Evolutionary conservation across 2,888 invertebrate species (phyloP), one percentile per base, ranked within the genome.

Genomic region (Trissolcus japonicus): DNA sequence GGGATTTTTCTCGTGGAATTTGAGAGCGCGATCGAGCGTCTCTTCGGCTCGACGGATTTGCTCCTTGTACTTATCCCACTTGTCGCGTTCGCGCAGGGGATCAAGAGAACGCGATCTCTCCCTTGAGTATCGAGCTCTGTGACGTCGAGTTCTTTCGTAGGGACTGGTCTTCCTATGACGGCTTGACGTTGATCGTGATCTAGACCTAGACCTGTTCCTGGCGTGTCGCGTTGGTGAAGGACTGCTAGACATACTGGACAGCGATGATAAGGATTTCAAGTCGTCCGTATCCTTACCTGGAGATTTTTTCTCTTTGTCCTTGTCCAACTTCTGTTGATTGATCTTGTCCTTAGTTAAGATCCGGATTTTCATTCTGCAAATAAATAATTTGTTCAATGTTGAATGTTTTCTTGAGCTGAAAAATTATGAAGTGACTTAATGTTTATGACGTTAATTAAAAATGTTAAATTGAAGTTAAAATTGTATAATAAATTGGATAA

Each of bases 1-100:
- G 0, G 96, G 96, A 85, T 95, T 94, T 84, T 94, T 94, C 85
- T 95, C 94, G 85, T 95, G 94, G 77, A 94, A 94, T 65, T 93
- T 93, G 6, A 94, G 90, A 0, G 92, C 91, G 78, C 93, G 93
- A 63, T 92, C 92, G 60, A 94, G 90, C 11, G 93, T 90, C 41
- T 91, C 92, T 80, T 92, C 89, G 13, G 88, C 84, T 0, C 91
- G 89, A 77, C 86, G 83, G n/a, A 88, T 86, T 59, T 87, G 87
- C 29, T 88, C 87, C 55, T 88, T 90, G 65, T 90, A 92, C 62
- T 91, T 91, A 76, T 91, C 91, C 91, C 91, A 91, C 66, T 90
- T 91, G 68, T 91, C 91, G 2, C 91, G 90, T 80, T 91, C 91
- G 13, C 85, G 81, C n/a, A 84, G 77, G 2, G 82, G 83, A 81